Conservation (phyloP, 2,888 invertebrate genomes). For the Lasioglossum lativentre region DNA sequence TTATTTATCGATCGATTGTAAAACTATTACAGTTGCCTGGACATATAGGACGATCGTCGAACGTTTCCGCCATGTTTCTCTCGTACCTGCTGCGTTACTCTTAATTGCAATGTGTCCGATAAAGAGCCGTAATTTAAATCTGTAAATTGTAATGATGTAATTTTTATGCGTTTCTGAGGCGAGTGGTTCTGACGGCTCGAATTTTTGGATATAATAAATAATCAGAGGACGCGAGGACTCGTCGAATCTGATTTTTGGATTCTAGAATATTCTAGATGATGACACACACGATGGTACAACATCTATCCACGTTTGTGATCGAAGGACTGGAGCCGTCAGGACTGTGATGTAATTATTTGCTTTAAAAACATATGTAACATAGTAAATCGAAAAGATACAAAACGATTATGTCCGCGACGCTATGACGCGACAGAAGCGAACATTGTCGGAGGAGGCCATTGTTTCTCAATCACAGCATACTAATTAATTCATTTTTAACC, state of each 20-base stretch:
- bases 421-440: conserved; percentile 28
- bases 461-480: conserved; percentile 32
- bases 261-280: neutral
- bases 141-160: conserved; percentile 21
- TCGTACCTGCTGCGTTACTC: conserved; percentile 53
- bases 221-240: neutral
- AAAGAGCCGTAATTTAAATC: conserved; percentile 18
- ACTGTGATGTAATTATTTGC: conserved; percentile 57
- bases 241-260: neutral
- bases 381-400: conserved; percentile 45
- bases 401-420: conserved; percentile 30
- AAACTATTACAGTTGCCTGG: conserved; percentile 12
- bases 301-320: neutral
- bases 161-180: conserved; percentile 33
- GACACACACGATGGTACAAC: neutral
- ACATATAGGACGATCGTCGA: conserved; percentile 41
- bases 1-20: conserved; percentile 36
- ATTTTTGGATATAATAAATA: neutral
- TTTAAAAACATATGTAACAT: conserved; percentile 52
- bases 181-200: conserved; percentile 39
- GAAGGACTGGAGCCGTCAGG: conserved; percentile 29
- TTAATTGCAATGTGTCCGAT: conserved; percentile 25
- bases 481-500: conserved; percentile 13
- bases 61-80: conserved; percentile 41
- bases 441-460: conserved; percentile 36